Conservation (phyloP, 2,888 invertebrate species). For the Silvanus unidentatus region DNA sequence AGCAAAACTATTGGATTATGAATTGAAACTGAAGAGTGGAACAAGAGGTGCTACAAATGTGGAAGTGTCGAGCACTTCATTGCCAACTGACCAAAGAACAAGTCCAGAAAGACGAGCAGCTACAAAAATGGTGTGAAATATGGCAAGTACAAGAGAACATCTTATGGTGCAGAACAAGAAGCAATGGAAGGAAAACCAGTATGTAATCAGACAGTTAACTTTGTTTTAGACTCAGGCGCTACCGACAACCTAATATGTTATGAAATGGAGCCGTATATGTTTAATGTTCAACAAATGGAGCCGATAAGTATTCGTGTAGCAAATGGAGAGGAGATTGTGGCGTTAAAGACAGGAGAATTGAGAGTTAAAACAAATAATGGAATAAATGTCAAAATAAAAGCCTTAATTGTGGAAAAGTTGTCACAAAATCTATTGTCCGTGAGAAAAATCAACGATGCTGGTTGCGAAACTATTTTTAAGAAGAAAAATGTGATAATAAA, state of each 20-base stretch:
- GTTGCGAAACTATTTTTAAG: neutral
- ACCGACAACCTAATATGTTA: constrained; percentile 10
- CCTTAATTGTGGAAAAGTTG: constrained; percentile 5
- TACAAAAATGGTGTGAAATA: neutral
- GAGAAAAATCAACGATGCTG: neutral
- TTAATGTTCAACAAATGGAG: constrained; percentile 4
- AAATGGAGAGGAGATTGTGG: constrained; percentile 7
- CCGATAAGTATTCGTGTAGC: constrained; percentile 1
- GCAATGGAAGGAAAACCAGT: no score
- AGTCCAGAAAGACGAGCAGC: neutral
- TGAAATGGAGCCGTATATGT: constrained; percentile 8
- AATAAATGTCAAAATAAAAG: neutral
- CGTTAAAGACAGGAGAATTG: constrained; percentile 7
- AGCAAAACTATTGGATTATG: constrained; percentile 19
- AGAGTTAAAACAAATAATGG: constrained; percentile 2
- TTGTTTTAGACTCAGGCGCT: constrained; percentile 13
- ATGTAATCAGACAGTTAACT: constrained; percentile 1
- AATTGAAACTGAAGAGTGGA: constrained; percentile 18
- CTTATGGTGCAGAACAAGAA: constrained; percentile 2
- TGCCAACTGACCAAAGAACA: neutral
- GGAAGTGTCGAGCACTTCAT: neutral
- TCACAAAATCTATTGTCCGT: constrained; percentile 8
- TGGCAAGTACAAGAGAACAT: neutral
- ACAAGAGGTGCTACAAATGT: neutral
- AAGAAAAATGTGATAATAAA: neutral